Evolutionary conservation across 1,140 invertebrate species (phyloP), one percentile per base, ranked within the genome.

Genomic region (Callitettix versicolor): DNA sequence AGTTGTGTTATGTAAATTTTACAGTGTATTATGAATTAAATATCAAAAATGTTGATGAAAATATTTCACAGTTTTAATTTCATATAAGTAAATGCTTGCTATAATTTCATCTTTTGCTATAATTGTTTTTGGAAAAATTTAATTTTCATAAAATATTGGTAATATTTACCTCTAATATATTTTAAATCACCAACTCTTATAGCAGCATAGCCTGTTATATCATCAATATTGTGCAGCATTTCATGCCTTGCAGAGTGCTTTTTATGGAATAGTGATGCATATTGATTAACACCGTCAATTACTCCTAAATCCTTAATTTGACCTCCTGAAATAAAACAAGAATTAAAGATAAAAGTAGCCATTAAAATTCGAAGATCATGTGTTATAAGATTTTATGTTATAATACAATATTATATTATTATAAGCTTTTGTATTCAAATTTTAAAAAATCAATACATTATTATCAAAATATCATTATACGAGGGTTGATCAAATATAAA

Each of bases 191-290:
- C 82, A 49, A 71, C 62, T 56, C 84, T 71, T 11, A 89, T 68
- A 0, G 79, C 79, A 4, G 70, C 71, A 55, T 83, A 79, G 24
- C 77, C 71, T 46, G 67, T 70, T 3, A 78, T 67, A n/a, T 81
- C 78, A 60, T 91, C 87, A 59, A 91, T 85, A 60, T 84, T 84
- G 61, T 87, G 77, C 0, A 91, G 65, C 6, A 90, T 68, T 60
- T 86, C 79, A 0, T 68, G 72, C 62, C 86, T 65, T 5, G 78
- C 68, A 51, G 78, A 74, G 7, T 64, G 58, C 0, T 62, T 60
- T 36, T 73, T 69, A 40, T 74, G 64, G 0, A 70, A 71, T 17
- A 91, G 66, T 3, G 75, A 62, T 3, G 75, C 60, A 87, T 88
- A 91, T 63, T 85, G 69, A 64, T 86, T 73, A 12, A 78, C 67